A percentile compares a stretch with the other conserved stretches of the same genome.
phyloP scores from a whole-genome alignment of 1,140 invertebrate genomes.

The Meloidogyne floridensis region DNA sequence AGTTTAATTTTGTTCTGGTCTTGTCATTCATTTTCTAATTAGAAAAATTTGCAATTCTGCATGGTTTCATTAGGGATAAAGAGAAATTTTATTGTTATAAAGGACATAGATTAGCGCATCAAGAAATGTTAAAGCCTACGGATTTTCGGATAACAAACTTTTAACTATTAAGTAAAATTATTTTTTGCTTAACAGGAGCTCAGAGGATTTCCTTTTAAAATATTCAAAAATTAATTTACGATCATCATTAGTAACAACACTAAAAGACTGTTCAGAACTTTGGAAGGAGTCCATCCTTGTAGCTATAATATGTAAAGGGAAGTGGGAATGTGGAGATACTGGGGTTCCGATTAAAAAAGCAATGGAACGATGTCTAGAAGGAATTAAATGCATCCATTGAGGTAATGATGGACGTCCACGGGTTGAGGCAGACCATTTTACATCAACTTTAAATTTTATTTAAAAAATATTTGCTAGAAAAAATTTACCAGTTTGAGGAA shows the following conservation, averaged over 20 bases:
- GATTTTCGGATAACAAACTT: too few relatives aligned
- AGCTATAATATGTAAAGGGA: slow-evolving; percentile 61
- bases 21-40: too few relatives aligned
- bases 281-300: slow-evolving; percentile 55
- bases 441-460: slow-evolving; percentile 52
- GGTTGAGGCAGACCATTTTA: slow-evolving; percentile 62
- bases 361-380: slow-evolving; percentile 54
- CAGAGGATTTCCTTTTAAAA: not conserved
- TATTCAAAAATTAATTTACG: slow-evolving; percentile 29
- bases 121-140: too few relatives aligned
- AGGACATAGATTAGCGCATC: too few relatives aligned
- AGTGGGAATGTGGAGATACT: slow-evolving; percentile 53
- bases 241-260: slow-evolving; percentile 55
- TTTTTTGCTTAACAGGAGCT: not conserved
- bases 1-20: too few relatives aligned
- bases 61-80: too few relatives aligned
- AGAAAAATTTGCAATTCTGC: too few relatives aligned
- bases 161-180: too few relatives aligned
- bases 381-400: slow-evolving; percentile 58
- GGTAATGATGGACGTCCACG: slow-evolving; percentile 60
- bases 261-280: slow-evolving; percentile 54
- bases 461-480: slow-evolving; percentile 14
- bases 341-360: slow-evolving; percentile 50
- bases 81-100: too few relatives aligned
- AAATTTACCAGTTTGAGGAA: slow-evolving; percentile 57